Base-by-base conservation (phyloP, 1,140 invertebrate species). In the Brachionus paranguensis region DNA sequence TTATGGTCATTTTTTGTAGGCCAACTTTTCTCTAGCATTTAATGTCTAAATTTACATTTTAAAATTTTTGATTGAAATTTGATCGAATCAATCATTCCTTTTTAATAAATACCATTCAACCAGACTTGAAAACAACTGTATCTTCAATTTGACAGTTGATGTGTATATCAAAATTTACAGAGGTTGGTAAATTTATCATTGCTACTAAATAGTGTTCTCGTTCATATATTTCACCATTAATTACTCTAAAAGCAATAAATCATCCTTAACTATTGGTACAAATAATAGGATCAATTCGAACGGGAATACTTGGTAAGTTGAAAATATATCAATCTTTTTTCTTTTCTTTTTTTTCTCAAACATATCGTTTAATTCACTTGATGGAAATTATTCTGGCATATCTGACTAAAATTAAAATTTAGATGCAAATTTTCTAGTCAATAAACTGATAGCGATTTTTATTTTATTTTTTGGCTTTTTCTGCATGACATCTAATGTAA, bases 1-100 rank as follows among this genome's bases (percentile, higher is more conserved):
- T 60, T 60, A 60, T 60, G 53, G 53, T 60, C 17, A 4, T 60
- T 60, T 20, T 60, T 60, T 24, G n/a, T 60, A 60, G 53, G 53
- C n/a, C 53, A 60, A 60, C n/a, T 60, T 60, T 60, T 60, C 20
- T 60, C 53, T 60, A 24, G 53, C 53, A 60, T 60, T 60, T 60
- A 60, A 60, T 60, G 53, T 60, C 53, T 60, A 60, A 60, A 60
- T 60, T 60, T 60, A 60, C 53, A 60, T 60, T 60, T 60, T 60
- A 20, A 60, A 60, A 60, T 24, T 60, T 33, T 60, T 60, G 53
- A 60, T 60, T 60, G 53, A 60, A 60, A 60, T 60, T 60, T 10
- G 17, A 60, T 60, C 53, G 53, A 60, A 60, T 60, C 53, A 60
- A 60, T 60, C 53, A 60, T 60, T 60, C 20, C 27, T 60, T 20